These are phyloP conservation scores for Boloria selene DNA, from an alignment of 2,888 invertebrate genomes.

Conservation along the genomic window DNA sequence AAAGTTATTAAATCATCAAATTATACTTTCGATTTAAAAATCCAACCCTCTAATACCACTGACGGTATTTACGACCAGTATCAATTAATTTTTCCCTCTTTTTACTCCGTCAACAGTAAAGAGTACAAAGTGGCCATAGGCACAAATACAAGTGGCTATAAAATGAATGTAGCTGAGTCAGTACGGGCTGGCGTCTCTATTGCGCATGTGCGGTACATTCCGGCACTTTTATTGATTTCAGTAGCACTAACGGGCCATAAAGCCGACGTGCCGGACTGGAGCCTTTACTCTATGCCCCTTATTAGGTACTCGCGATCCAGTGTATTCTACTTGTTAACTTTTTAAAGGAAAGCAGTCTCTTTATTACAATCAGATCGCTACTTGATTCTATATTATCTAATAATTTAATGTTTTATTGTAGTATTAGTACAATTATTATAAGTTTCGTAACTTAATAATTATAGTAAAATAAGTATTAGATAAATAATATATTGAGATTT, in stretches of 20 bases:
- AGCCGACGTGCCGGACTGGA: conserved; percentile 78
- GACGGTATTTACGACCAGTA: conserved; percentile 56
- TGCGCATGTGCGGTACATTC: conserved; percentile 83
- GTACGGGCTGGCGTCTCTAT: conserved; percentile 60
- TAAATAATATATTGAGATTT: conserved; percentile 17
- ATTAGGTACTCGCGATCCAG: conserved; percentile 77
- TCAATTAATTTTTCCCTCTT: conserved; percentile 68
- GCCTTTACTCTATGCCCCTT: conserved; percentile 74
- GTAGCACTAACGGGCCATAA: conserved; percentile 85
- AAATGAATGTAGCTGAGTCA: conserved; percentile 81
- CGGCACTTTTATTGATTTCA: conserved; percentile 87
- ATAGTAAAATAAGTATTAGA: conserved; percentile 3
- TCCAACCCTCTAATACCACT: conserved; percentile 52
- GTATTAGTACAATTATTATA: neutral
- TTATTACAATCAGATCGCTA: neutral
- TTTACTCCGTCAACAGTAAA: conserved; percentile 74
- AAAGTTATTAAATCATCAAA: conserved; percentile 42
- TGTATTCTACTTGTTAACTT: conserved; percentile 75
- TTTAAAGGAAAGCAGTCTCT: conserved; percentile 44
- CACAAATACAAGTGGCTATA: conserved; percentile 82
- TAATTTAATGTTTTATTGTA: neutral
- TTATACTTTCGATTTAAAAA: conserved; percentile 42
- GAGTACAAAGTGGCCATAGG: conserved; percentile 78
- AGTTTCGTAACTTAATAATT: neutral
- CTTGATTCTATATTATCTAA: neutral